These are phyloP conservation scores for Drosophila falleni DNA, from an alignment of 2,888 invertebrate genomes.

Conservation along the genomic window DNA sequence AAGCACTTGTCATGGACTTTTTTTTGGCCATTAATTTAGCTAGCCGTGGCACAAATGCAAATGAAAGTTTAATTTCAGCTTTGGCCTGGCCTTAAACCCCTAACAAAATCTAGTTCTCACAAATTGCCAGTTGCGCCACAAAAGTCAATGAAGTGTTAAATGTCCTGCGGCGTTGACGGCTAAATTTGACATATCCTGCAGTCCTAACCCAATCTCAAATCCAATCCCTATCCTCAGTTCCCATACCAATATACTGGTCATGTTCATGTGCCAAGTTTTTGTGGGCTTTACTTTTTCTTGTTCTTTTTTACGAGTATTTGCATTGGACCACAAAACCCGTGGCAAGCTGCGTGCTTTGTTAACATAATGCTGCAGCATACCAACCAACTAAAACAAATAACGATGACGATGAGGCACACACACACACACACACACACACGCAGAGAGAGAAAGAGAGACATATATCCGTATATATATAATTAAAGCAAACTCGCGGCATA, in stretches of 20 bases:
- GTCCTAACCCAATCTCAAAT: conserved; percentile 3
- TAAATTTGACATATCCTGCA: conserved; percentile 50
- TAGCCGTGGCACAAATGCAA: conserved; percentile 63
- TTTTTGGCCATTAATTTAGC: conserved; percentile 62
- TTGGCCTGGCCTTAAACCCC: conserved; percentile 2
- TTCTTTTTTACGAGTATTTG: conserved; percentile 30
- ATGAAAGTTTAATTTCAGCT: conserved; percentile 50
- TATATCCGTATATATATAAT: conserved; percentile 52
- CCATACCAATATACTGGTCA: conserved; percentile 11
- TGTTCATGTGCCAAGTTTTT: conserved; percentile 37
- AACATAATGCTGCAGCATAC: conserved; percentile 46
- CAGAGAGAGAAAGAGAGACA: background rate
- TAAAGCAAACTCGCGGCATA: conserved; percentile 74
- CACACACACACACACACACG: conserved; percentile 5
- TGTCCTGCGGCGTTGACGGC: conserved; percentile 62
- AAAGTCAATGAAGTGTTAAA: conserved; percentile 76
- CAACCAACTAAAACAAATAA: conserved; percentile 28
- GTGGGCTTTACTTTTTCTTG: conserved; percentile 5
- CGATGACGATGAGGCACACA: conserved; percentile 17
- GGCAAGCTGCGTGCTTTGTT: conserved; percentile 60
- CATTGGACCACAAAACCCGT: conserved; percentile 22
- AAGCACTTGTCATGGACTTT: conserved; percentile 13
- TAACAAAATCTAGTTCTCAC: background rate
- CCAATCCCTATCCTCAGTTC: too few relatives aligned
- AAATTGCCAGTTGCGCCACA: conserved; percentile 30